Evolutionary conservation across 2,797 vertebrate species (phyloP), one percentile per base, ranked within the genome.

Genomic region (Leontopithecus rosalia): DNA sequence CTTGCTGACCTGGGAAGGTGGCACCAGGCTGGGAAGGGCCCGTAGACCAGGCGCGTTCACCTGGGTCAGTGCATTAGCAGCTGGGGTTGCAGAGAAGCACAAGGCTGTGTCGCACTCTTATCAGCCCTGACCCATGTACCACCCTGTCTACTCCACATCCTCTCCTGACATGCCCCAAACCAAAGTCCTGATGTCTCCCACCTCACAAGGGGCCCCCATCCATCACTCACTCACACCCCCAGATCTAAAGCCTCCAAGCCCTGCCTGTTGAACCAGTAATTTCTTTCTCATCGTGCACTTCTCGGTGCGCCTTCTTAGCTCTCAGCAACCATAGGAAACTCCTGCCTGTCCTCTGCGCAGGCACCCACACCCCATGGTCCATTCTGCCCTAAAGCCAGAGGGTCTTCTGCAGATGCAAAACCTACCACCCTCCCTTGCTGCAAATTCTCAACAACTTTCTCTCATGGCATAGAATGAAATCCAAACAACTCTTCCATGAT

Each of bases 31-130:
- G 17, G 52, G 30, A 9, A 6, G 28, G 10, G 22, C 55, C 55
- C 7, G 3, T 12, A 28, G 75, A 86, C 9, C 58, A 9, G 39
- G 8, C 0, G 0, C 1, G 7, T 73, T 73, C 75, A 10, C 52
- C 22, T 0, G 7, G 19, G 36, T 28, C 15, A 64, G 15, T 1
- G 14, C 20, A 8, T 36, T 33, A 36, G 75, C 43, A 17, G 22
- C 48, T 48, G 36, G n/a, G 30, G 36, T 33, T 6, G 19, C 28
- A 10, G 13, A 13, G 52, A 19, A 28, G 26, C 39, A 3, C 13
- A 5, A 13, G 33, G 57, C 46, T 20, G n/a, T 46, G 46, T 55
- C 46, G 1, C 24, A 85, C 19, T 79, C 43, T 36, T 17, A 22
- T 10, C 19, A 7, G 15, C 86, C 30, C 24, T n/a, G 52, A 28